phyloP scores from a whole-genome alignment of 2,888 invertebrate genomes.

The Stenurella melanura region DNA sequence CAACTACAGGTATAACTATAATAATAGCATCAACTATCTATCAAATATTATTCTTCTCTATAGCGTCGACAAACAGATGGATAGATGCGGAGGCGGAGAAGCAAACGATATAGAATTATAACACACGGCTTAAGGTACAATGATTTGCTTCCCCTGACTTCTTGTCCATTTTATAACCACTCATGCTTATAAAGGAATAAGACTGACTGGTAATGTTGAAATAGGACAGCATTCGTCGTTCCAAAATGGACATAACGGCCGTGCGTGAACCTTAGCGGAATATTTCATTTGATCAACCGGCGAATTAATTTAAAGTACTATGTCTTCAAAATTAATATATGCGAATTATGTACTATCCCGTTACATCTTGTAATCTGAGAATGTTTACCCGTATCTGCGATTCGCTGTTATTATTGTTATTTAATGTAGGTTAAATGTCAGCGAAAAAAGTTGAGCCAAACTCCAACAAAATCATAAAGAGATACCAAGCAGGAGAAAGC shows the following conservation, averaged over 20 bases:
- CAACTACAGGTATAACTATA: too few relatives aligned
- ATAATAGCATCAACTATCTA: too few relatives aligned
- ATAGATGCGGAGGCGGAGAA: too few relatives aligned
- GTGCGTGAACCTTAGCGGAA: background rate
- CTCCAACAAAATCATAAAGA: constrained; percentile 16
- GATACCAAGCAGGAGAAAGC: constrained; percentile 19
- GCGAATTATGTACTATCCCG: constrained; percentile 15
- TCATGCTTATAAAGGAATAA: background rate
- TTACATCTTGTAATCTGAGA: constrained; percentile 21
- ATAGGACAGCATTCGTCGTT: background rate
- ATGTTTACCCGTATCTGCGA: background rate
- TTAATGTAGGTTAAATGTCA: constrained; percentile 27
- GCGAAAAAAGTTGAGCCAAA: constrained; percentile 7
- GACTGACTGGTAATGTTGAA: background rate
- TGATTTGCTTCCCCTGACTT: background rate
- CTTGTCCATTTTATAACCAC: background rate
- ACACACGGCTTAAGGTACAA: too few relatives aligned
- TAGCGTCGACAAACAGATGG: too few relatives aligned
- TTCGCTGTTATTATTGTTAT: constrained; percentile 4
- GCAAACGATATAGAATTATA: too few relatives aligned
- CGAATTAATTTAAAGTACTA: background rate
- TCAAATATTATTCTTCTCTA: too few relatives aligned
- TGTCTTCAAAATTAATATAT: background rate
- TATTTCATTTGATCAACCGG: background rate
- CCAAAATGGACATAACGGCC: background rate